These are phyloP conservation scores for Diaphora mendica DNA, from an alignment of 2,888 invertebrate genomes.

Conservation along the genomic window DNA sequence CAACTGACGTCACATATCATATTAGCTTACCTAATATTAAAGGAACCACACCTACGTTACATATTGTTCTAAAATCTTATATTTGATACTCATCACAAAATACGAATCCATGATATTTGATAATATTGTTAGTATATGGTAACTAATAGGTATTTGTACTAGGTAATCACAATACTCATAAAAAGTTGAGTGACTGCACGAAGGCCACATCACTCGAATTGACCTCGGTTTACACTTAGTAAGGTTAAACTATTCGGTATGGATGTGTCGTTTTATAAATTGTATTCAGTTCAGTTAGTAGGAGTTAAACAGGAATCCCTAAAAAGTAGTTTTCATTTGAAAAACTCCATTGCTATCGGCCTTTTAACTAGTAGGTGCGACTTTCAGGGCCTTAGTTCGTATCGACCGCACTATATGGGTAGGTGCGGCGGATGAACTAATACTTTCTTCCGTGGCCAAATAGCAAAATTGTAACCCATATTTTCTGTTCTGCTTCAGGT, in stretches of 20 bases:
- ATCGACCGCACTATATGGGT: neutral
- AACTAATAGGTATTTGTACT: slow-evolving; percentile 5
- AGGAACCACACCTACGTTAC: neutral
- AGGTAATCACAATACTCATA: slow-evolving; percentile 28
- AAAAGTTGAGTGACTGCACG: slow-evolving; percentile 60
- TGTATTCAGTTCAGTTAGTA: neutral
- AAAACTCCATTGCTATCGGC: neutral
- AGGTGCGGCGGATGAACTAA: too few species aligned
- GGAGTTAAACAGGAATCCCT: neutral
- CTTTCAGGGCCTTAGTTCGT: neutral
- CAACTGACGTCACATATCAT: neutral
- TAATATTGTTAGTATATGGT: slow-evolving; percentile 11
- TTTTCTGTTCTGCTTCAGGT: too few species aligned
- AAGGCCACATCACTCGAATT: slow-evolving; percentile 55
- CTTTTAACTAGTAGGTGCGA: neutral
- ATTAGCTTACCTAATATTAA: neutral
- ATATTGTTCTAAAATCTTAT: slow-evolving; percentile 11
- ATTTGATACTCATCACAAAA: slow-evolving; percentile 17
- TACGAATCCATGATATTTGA: slow-evolving; percentile 17
- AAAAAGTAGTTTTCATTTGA: neutral
- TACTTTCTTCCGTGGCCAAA: too few species aligned
- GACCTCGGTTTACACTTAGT: slow-evolving; percentile 51
- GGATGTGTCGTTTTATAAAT: neutral
- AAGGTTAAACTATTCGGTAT: slow-evolving; percentile 31
- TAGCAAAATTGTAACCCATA: too few species aligned